Conservation (phyloP, 1,140 invertebrate species). For the Aphaenogaster rudis region DNA sequence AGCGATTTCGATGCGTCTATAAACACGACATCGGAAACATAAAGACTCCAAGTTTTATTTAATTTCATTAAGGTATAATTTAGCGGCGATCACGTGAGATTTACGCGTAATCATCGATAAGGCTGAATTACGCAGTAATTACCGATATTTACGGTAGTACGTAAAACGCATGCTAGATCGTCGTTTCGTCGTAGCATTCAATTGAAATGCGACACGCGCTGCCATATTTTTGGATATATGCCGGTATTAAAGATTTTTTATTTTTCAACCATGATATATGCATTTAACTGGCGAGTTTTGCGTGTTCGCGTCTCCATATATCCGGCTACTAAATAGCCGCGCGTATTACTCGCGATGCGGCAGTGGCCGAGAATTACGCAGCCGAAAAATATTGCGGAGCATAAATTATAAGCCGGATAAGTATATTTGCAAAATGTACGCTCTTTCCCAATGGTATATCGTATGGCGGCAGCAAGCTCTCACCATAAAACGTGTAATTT, state of each 20-base stretch:
- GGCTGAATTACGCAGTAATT: constrained; percentile 37
- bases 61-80: constrained; percentile 21
- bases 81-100: background rate
- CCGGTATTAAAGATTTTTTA: constrained; percentile 39
- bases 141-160: constrained; percentile 39
- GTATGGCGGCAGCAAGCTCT: constrained; percentile 21
- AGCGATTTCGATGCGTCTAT: background rate
- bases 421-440: constrained; percentile 54
- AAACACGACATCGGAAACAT: background rate
- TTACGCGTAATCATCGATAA: constrained; percentile 29
- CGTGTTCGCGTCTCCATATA: constrained; percentile 47
- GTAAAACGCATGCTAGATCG: constrained; percentile 16
- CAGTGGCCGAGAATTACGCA: constrained; percentile 39
- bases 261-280: constrained; percentile 20
- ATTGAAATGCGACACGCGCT: constrained; percentile 11
- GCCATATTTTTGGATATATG: constrained; percentile 36
- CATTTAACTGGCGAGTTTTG: constrained; percentile 32
- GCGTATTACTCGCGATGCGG: constrained; percentile 39
- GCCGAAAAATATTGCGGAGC: constrained; percentile 57
- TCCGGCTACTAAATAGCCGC: constrained; percentile 35
- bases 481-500: constrained; percentile 39
- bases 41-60: background rate
- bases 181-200: background rate
- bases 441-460: constrained; percentile 35
- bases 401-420: constrained; percentile 58